phyloP scores from a whole-genome alignment of 2,113 vertebrate genomes.

The Synodontis membranacea region DNA sequence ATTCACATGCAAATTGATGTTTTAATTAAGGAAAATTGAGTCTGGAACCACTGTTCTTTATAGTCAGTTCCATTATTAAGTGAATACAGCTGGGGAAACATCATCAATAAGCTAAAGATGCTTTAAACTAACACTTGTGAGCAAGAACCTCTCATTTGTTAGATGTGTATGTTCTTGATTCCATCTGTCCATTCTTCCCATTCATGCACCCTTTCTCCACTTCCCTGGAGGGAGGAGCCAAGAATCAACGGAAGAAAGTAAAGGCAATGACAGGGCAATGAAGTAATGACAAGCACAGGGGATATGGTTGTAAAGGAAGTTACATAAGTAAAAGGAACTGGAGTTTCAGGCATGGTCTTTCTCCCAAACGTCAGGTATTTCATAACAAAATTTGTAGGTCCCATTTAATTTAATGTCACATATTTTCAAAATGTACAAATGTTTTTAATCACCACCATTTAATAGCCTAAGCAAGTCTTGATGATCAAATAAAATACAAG shows the following conservation, averaged over 20 bases:
- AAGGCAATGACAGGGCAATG: neutral
- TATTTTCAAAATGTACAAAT: neutral
- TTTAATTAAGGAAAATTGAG: neutral
- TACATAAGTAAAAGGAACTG: neutral
- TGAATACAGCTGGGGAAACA: neutral
- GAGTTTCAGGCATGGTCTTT: neutral
- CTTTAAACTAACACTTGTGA: neutral
- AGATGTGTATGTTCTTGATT: neutral
- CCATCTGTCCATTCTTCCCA: neutral
- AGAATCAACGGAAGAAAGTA: neutral
- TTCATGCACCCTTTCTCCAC: neutral
- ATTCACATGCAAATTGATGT: neutral
- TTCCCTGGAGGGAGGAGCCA: neutral
- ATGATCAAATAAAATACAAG: slow-evolving; percentile 13
- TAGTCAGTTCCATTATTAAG: neutral
- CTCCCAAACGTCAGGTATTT: neutral
- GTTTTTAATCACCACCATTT: neutral
- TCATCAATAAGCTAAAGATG: neutral
- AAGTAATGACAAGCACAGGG: neutral
- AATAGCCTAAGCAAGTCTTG: slow-evolving; percentile 14
- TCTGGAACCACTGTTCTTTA: neutral
- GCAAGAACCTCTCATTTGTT: neutral
- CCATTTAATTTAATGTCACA: neutral
- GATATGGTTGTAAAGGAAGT: neutral
- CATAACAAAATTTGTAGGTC: neutral